Conservation (phyloP, 2,888 invertebrate species). For the Chrysolina haemoptera region DNA sequence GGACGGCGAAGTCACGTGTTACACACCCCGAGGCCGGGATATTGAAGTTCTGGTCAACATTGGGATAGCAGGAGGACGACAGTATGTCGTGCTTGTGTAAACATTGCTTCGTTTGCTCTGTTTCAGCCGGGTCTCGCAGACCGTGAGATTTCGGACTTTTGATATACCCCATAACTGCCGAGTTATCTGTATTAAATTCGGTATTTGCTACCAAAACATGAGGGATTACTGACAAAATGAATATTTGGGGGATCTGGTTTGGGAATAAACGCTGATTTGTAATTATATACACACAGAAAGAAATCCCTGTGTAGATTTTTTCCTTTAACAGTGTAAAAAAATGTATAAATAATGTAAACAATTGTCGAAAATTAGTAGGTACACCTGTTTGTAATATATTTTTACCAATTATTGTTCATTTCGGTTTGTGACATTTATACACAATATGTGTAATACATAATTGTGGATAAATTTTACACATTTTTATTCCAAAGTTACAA, state of each 20-base stretch:
- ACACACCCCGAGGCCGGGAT: constrained; percentile 49
- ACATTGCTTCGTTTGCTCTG: constrained; percentile 55
- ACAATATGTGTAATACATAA: too few relatives aligned
- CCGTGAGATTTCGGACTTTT: constrained; percentile 55
- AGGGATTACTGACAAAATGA: constrained; percentile 51
- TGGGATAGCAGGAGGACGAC: constrained; percentile 37
- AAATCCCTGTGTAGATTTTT: too few relatives aligned
- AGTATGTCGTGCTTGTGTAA: constrained; percentile 59
- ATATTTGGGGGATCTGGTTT: constrained; percentile 39
- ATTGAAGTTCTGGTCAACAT: constrained; percentile 32
- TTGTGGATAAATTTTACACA: too few relatives aligned
- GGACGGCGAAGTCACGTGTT: constrained; percentile 50
- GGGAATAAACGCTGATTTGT: constrained; percentile 30
- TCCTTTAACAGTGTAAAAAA: too few relatives aligned
- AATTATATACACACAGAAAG: constrained; percentile 17
- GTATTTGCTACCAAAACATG: constrained; percentile 55
- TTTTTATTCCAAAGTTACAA: too few relatives aligned
- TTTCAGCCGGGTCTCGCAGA: constrained; percentile 51
- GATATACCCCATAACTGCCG: constrained; percentile 23
- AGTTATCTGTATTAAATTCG: constrained; percentile 49
- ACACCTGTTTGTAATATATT: too few relatives aligned
- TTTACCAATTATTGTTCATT: too few relatives aligned
- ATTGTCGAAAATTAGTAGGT: too few relatives aligned
- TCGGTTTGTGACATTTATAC: too few relatives aligned
- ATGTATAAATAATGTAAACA: too few relatives aligned